Conservation (phyloP, 1,140 invertebrate species). For the Drosophila nasuta region DNA sequence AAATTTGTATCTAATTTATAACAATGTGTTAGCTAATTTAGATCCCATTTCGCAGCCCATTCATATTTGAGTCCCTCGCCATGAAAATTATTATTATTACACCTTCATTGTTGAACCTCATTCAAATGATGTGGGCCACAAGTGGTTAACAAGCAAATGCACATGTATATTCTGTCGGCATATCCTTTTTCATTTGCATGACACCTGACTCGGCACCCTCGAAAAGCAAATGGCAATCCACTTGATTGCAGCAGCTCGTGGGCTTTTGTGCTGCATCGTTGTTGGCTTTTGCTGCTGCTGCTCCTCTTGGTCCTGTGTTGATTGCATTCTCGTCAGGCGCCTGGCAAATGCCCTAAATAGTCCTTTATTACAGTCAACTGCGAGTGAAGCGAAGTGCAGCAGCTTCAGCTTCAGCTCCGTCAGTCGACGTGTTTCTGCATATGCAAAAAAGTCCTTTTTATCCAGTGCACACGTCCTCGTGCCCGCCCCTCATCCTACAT, state of each 20-base stretch:
- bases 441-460: constrained; percentile 51
- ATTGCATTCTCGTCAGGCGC: constrained; percentile 41
- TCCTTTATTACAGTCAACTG: constrained; percentile 84
- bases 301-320: constrained; percentile 15
- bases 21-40: constrained; percentile 32
- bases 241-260: constrained; percentile 55
- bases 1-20: too few species aligned
- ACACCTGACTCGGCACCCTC: constrained; percentile 35
- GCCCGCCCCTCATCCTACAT: background rate
- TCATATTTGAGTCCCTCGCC: too few species aligned
- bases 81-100: too few species aligned
- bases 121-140: constrained; percentile 16
- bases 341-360: constrained; percentile 61
- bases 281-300: constrained; percentile 11
- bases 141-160: constrained; percentile 37
- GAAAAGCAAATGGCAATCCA: constrained; percentile 30
- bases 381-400: constrained; percentile 77
- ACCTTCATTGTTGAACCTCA: background rate
- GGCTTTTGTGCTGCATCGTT: constrained; percentile 38
- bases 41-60: background rate
- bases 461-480: constrained; percentile 3
- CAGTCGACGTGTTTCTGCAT: constrained; percentile 71
- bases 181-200: constrained; percentile 30
- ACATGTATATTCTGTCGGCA: constrained; percentile 28
- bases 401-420: constrained; percentile 10